Conservation (phyloP, 2,797 vertebrate species). For the Arrhamphus sclerolepis region DNA sequence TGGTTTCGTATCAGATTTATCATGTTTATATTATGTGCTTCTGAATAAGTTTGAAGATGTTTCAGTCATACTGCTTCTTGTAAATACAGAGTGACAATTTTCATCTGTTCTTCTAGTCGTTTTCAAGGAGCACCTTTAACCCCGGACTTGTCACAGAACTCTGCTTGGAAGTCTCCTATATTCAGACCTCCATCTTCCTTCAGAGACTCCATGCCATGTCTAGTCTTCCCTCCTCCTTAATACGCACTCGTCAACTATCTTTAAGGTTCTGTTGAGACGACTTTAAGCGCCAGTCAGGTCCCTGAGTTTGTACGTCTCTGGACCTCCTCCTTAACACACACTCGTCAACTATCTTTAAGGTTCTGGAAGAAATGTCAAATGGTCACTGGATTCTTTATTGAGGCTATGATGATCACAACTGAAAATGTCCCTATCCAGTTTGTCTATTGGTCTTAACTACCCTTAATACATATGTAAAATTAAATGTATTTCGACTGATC, state of each 20-base stretch:
- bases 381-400: neutral
- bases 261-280: neutral
- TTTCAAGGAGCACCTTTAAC: slow-evolving; percentile 48
- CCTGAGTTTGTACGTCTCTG: too few species aligned
- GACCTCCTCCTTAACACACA: slow-evolving; percentile 41
- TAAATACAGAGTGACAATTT: neutral
- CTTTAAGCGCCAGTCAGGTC: too few species aligned
- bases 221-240: slow-evolving; percentile 49
- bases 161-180: slow-evolving; percentile 64
- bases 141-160: slow-evolving; percentile 47
- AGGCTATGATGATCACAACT: neutral
- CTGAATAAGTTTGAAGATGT: neutral
- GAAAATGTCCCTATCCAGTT: neutral
- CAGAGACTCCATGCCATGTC: slow-evolving; percentile 74
- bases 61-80: neutral
- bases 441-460: slow-evolving; percentile 11
- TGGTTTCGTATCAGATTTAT: neutral
- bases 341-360: neutral
- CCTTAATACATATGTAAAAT: neutral
- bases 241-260: neutral
- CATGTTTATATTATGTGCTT: too few species aligned
- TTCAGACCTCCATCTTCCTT: slow-evolving; percentile 68
- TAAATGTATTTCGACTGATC: neutral
- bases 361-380: neutral
- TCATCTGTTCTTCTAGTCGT: slow-evolving; percentile 40